Evolutionary conservation across 2,888 invertebrate genomes (phyloP).

Genomic region (Heteromurus nitidus): DNA sequence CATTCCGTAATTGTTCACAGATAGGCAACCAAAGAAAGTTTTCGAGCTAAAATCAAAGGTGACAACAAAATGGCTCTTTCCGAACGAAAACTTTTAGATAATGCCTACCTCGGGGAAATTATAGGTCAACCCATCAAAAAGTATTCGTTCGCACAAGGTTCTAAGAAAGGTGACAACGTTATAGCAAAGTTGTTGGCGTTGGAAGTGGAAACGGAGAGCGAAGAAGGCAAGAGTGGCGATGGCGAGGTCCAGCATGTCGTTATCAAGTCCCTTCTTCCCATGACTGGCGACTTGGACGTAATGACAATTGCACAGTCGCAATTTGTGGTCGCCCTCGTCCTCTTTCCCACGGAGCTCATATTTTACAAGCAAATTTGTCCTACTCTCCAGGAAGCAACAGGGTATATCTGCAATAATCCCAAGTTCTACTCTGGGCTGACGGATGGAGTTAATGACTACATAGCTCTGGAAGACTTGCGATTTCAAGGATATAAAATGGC

Average conservation of each 20-base stretch:
- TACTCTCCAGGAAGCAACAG: conserved; percentile 18
- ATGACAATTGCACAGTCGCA: not conserved
- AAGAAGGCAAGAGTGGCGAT: too few species aligned
- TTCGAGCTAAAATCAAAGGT: too few species aligned
- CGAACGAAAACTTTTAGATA: conserved; percentile 4
- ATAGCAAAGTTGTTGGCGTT: conserved; percentile 41
- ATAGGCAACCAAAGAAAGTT: too few species aligned
- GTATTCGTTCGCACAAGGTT: conserved; percentile 29
- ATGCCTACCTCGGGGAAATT: conserved; percentile 12
- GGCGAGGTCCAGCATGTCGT: conserved; percentile 19
- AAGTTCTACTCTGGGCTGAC: conserved; percentile 22
- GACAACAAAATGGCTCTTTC: not conserved
- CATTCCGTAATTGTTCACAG: too few species aligned
- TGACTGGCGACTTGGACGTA: conserved; percentile 13
- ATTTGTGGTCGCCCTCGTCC: not conserved
- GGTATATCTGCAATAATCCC: conserved; percentile 29
- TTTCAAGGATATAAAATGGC: conserved; percentile 67
- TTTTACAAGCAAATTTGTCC: conserved; percentile 48
- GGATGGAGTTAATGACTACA: conserved; percentile 32
- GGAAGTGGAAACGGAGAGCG: conserved; percentile 36
- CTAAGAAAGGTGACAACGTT: conserved; percentile 60
- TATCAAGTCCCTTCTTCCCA: conserved; percentile 50
- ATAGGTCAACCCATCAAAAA: conserved; percentile 36
- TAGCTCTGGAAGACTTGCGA: conserved; percentile 67
- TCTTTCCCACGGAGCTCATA: conserved; percentile 34